Evolutionary conservation across 1,140 invertebrate species (phyloP), one percentile per base, ranked within the genome.

Genomic region (Caligus rogercresseyi): DNA sequence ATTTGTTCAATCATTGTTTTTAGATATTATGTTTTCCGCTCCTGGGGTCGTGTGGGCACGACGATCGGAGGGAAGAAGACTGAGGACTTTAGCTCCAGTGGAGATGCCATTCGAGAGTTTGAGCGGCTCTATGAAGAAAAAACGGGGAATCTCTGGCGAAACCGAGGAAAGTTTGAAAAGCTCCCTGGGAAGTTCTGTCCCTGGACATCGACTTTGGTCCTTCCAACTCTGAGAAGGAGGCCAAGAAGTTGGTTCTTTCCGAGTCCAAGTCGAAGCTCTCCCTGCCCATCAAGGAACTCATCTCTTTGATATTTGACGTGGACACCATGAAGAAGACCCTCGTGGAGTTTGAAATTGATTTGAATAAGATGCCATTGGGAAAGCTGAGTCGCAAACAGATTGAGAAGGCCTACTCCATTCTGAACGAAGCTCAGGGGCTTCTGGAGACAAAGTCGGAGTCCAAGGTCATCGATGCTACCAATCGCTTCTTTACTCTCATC

Each of bases 1-100:
- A n/a, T n/a, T n/a, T n/a, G n/a, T n/a, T n/a, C n/a, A n/a, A n/a
- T n/a, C 21, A 25, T 53, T 61, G 52, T 65, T 65, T 67, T 7
- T 52, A 86, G 83, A 61, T 91, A 80, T 72, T 89, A 82, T 80
- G 67, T 94, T 13, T 94, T 90, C 71, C 79, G 87, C 24, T 79
- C 88, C 0, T 98, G 94, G 94, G 95, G 95, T 18, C 78, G 94
- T 66, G 91, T 96, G 68, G 92, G 94, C 7, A 98, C 93, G 0
- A 86, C 81, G 0, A 88, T 94, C 68, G 93, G 90, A 11, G 81
- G 81, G 13, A 81, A 77, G 23, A 93, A 89, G 72, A 65, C 86
- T 0, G 85, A 92, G 52, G 67, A 73, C 0, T 79, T 77, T 66
- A 13, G 64, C 4, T 64, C 70, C 0, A 66, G 82, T 11, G 52